A percentile compares a stretch with the other conserved stretches of the same genome.
phyloP scores from a whole-genome alignment of 1,140 invertebrate genomes.

The Venturia canescens region DNA sequence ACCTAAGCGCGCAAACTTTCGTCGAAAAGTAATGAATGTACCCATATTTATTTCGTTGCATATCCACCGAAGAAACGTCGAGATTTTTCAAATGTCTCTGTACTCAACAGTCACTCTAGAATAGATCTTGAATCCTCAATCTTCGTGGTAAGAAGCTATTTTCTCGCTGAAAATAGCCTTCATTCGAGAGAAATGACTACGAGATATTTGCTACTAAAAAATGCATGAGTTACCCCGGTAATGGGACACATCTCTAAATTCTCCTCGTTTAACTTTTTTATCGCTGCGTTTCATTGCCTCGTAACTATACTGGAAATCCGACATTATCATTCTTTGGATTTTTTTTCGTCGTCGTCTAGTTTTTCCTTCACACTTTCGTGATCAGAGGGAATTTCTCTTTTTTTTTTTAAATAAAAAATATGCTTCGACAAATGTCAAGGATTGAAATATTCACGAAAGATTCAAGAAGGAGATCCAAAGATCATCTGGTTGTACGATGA shows the following conservation, averaged over 20 bases:
- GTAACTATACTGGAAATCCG: too few relatives aligned
- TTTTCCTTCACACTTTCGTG: neutral
- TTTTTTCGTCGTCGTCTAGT: neutral
- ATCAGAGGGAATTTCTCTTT: neutral
- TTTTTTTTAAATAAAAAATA: too few relatives aligned
- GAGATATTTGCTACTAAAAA: constrained; percentile 18
- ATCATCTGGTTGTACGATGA: too few relatives aligned
- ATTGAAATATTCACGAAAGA: too few relatives aligned
- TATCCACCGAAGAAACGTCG: neutral
- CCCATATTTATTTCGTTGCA: neutral
- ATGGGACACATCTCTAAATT: neutral
- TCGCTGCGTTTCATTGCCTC: neutral
- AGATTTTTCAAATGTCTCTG: neutral
- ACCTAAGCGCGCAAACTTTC: too few relatives aligned
- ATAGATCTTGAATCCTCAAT: constrained; percentile 7
- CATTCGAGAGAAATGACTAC: neutral
- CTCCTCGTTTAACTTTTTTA: neutral
- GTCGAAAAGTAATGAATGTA: too few relatives aligned
- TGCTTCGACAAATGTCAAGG: too few relatives aligned
- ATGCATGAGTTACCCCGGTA: neutral
- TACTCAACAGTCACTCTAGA: neutral
- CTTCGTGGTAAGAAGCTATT: neutral
- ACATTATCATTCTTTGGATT: neutral
- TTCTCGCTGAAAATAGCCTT: neutral
- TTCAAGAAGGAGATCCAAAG: too few relatives aligned